phyloP scores from a whole-genome alignment of 1,140 invertebrate genomes.

The Lithobius niger region DNA sequence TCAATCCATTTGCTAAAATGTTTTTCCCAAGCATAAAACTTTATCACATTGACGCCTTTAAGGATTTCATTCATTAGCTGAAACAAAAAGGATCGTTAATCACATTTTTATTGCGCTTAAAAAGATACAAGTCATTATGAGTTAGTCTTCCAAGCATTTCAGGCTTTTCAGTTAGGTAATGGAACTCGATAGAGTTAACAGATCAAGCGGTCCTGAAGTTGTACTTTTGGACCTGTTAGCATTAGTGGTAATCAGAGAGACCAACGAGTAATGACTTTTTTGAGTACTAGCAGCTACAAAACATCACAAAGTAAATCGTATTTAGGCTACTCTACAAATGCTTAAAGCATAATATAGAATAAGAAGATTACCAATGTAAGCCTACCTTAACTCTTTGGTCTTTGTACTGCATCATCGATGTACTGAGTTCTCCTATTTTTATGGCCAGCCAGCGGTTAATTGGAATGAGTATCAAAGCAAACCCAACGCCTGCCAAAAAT shows the following conservation, averaged over 20 bases:
- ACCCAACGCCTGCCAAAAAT: conserved; percentile 75
- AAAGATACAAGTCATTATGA: not conserved
- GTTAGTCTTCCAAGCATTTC: not conserved
- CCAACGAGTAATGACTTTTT: no score
- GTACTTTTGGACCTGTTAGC: no score
- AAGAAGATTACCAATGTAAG: not conserved
- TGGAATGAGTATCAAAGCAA: conserved; percentile 79
- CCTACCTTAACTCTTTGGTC: conserved; percentile 66
- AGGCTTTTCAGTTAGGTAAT: no score
- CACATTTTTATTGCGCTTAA: not conserved
- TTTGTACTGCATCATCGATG: conserved; percentile 79
- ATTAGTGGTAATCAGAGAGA: no score
- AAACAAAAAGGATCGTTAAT: conserved; percentile 11
- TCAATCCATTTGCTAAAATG: conserved; percentile 59
- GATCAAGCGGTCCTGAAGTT: no score
- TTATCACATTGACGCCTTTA: conserved; percentile 72
- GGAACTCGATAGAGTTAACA: no score
- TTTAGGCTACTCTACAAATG: no score
- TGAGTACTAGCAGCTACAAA: no score
- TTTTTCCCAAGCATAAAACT: conserved; percentile 86
- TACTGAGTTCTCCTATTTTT: conserved; percentile 77
- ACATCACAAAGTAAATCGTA: no score
- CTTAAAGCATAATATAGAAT: not conserved
- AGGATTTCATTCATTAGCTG: conserved; percentile 73
- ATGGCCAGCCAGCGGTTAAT: conserved; percentile 83